phyloP scores from a whole-genome alignment of 2,797 vertebrate genomes.

The Euphonia xanthogaster region DNA sequence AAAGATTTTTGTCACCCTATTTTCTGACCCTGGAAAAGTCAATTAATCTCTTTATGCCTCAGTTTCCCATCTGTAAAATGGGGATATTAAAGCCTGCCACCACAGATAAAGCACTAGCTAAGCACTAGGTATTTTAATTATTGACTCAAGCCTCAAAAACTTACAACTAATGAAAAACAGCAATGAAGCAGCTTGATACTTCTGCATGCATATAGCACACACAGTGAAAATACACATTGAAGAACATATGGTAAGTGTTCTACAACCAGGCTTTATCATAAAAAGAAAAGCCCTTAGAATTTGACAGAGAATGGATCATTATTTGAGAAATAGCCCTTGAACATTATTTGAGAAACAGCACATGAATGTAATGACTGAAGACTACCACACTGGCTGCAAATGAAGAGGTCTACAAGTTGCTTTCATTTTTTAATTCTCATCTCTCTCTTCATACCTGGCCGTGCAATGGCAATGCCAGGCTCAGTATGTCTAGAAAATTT shows the following conservation, averaged over 20 bases:
- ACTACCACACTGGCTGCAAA: background rate
- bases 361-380: background rate
- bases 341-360: background rate
- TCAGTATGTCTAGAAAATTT: background rate
- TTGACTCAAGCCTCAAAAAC: background rate
- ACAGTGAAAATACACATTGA: background rate
- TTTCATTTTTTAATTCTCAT: background rate
- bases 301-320: background rate
- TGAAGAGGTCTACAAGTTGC: background rate
- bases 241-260: background rate
- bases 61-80: slow-evolving; percentile 7
- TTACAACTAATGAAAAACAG: background rate
- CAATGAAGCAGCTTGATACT: background rate
- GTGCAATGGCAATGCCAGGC: background rate
- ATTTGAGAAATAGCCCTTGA: background rate
- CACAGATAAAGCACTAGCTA: background rate
- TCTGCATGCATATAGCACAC: background rate
- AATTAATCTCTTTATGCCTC: background rate
- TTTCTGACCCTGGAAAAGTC: background rate
- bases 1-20: background rate
- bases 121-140: background rate
- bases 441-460: background rate
- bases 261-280: background rate
- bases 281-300: background rate
- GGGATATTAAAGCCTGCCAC: background rate